Evolutionary conservation across 2,797 vertebrate genomes (phyloP).

Genomic region (Pampus argenteus): DNA sequence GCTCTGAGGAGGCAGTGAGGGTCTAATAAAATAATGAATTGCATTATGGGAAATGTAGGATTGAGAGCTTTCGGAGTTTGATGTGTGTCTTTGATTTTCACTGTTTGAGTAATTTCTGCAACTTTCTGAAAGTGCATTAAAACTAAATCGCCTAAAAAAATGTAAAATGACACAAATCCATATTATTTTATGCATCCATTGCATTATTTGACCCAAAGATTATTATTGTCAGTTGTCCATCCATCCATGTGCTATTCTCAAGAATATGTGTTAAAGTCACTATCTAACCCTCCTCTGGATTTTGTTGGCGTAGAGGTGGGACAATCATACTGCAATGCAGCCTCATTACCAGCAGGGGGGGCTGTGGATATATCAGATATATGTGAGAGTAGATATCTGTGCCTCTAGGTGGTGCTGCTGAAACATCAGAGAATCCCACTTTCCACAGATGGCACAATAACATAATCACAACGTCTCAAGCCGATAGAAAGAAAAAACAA

Average conservation of each 20-base stretch:
- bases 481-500: slow-evolving; percentile 66
- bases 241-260: background rate
- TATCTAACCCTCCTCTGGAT: background rate
- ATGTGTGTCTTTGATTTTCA: background rate
- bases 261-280: background rate
- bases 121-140: background rate
- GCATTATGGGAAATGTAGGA: background rate
- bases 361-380: slow-evolving; percentile 5
- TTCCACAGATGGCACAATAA: background rate
- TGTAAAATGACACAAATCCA: too few species aligned
- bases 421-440: background rate
- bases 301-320: background rate
- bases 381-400: background rate
- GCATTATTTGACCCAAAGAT: too few species aligned
- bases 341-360: slow-evolving; percentile 55
- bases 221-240: slow-evolving; percentile 9
- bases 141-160: too few species aligned
- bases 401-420: background rate
- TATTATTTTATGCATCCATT: too few species aligned
- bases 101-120: too few species aligned
- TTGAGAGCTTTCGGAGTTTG: background rate
- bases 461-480: background rate
- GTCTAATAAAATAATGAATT: background rate
- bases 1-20: background rate
- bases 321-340: background rate